These are phyloP conservation scores for Numida meleagris DNA, from an alignment of 2,113 vertebrate genomes.

Conservation along the genomic window DNA sequence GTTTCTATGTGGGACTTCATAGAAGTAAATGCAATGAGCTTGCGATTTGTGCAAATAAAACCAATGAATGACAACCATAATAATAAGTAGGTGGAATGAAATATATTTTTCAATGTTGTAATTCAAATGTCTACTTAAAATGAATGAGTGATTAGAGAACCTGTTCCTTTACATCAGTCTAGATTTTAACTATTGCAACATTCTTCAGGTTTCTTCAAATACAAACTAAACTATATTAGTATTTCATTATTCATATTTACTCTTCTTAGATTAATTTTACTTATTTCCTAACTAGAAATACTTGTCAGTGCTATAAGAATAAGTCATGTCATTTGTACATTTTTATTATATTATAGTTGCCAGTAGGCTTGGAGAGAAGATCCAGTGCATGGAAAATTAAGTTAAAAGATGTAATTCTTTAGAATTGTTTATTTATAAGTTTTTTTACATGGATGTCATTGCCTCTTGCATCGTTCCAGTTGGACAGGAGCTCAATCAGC, in stretches of 20 bases:
- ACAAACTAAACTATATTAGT: neutral
- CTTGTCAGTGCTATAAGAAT: neutral
- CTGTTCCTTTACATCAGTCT: neutral
- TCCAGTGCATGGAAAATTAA: neutral
- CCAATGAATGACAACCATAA: slow-evolving; percentile 9
- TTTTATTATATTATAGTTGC: too few species aligned
- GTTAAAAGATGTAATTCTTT: neutral
- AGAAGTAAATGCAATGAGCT: neutral
- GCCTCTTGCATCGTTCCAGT: neutral
- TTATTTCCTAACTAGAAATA: neutral
- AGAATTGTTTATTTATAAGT: neutral
- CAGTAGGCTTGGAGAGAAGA: neutral
- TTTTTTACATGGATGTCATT: neutral
- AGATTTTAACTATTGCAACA: neutral
- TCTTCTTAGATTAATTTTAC: neutral
- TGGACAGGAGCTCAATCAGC: neutral
- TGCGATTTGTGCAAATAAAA: neutral
- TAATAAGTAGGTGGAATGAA: neutral
- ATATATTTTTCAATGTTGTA: slow-evolving; percentile 6
- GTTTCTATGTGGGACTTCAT: neutral
- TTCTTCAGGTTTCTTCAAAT: neutral
- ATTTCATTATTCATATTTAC: neutral
- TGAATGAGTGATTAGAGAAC: neutral
- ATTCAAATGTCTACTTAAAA: slow-evolving; percentile 22
- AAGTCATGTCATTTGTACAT: too few species aligned